phyloP scores from a whole-genome alignment of 2,797 vertebrate species.

The Enteromius fasciolatus region DNA sequence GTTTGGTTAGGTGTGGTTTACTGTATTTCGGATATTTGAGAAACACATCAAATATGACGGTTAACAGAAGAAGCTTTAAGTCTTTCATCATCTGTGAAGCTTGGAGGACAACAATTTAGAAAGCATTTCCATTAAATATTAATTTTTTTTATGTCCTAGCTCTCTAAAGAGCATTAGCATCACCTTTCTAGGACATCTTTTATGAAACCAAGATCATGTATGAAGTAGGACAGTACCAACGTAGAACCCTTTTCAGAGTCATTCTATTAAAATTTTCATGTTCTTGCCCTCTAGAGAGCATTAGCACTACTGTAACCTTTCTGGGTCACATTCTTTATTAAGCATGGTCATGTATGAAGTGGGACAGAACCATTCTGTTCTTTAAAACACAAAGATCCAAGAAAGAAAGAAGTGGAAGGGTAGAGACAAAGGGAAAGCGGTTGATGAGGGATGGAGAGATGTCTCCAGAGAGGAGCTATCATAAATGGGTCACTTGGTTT shows the following conservation, averaged over 20 bases:
- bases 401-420: conserved; percentile 1
- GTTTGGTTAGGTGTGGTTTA: neutral
- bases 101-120: conserved; percentile 1
- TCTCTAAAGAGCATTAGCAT: conserved; percentile 21
- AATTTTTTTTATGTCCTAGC: conserved; percentile 1
- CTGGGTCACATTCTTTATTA: neutral
- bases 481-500: conserved; percentile 54
- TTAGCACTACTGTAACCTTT: conserved; percentile 1
- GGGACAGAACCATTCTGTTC: neutral
- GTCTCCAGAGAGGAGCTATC: conserved; percentile 27
- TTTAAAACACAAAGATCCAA: neutral
- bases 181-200: conserved; percentile 25
- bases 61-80: neutral
- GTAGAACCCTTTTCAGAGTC: neutral
- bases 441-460: conserved; percentile 19
- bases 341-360: neutral
- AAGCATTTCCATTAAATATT: conserved; percentile 44
- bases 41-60: neutral
- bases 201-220: neutral
- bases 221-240: neutral
- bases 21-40: neutral
- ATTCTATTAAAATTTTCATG: conserved; percentile 1
- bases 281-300: conserved; percentile 24
- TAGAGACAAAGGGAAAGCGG: conserved; percentile 14
- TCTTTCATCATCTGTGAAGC: neutral